Base-by-base conservation (phyloP, 2,888 invertebrate genomes). In the Brassicogethes aeneus region DNA sequence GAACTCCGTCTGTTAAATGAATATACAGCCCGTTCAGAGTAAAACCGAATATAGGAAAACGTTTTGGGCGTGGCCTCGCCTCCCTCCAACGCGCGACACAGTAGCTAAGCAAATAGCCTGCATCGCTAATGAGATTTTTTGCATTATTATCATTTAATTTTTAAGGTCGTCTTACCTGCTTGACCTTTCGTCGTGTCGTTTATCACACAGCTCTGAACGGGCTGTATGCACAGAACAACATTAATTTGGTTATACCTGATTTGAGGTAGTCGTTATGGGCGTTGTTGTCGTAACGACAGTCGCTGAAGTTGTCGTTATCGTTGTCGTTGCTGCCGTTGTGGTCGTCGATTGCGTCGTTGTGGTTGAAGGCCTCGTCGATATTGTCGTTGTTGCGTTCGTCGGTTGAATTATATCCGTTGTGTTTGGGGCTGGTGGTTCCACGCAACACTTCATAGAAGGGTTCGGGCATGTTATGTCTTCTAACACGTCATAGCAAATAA, bases 401-500 rank as follows among this genome's bases (percentile, higher is more conserved):
- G 42, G 53, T 47, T 40, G 41, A 10, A 31, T 36, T 39, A 48
- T 56, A 37, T 60, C 60, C 8, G 72, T 72, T 15, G 63, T 51
- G 59, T 78, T 74, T 65, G 77, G 70, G n/a, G 79, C 70, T 1
- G 82, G 79, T 42, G 80, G 80, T 58, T 88, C 86, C 14, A 86
- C 79, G 59, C 90, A 88, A 67, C 90, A 90, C 62, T 86, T 80
- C 87, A 89, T 88, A 51, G 79, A 81, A 2, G 82, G 68, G 41
- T 82, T 80, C 15, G 89, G 87, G 57, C 90, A 90, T 44, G 80
- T 78, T 14, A 87, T 81, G 59, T 89, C 81, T 43, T 89, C 87
- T 37, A 86, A 71, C 13, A 92, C 89, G 53, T 89, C 83, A 64
- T 84, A 82, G 64, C 92, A 92, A 57, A 91, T 85, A 45, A 91